These are phyloP conservation scores for Gastracanthus pulcherrimus DNA, from an alignment of 2,888 invertebrate species.

Conservation along the genomic window DNA sequence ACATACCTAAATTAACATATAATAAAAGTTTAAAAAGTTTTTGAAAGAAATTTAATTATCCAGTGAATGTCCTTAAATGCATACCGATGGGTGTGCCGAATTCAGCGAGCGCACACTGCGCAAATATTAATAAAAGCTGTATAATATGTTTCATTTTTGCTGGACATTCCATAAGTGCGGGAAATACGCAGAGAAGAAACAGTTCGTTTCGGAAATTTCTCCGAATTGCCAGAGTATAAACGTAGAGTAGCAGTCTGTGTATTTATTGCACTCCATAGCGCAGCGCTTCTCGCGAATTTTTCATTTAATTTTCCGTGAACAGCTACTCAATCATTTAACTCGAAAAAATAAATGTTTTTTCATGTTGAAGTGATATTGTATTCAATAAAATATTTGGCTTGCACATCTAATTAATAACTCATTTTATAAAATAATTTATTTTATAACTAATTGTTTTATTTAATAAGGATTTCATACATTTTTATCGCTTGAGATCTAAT, in stretches of 20 bases:
- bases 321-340: background rate
- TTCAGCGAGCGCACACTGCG: conserved; percentile 51
- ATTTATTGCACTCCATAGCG: background rate
- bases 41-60: too few species aligned
- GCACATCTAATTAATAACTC: too few species aligned
- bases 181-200: background rate
- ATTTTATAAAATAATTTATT: background rate
- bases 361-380: too few species aligned
- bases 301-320: background rate
- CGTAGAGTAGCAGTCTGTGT: too few species aligned
- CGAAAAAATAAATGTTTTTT: background rate
- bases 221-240: background rate
- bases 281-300: background rate
- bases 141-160: conserved; percentile 63
- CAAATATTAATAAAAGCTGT: conserved; percentile 66
- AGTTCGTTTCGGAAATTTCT: background rate
- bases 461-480: too few species aligned
- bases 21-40: too few species aligned
- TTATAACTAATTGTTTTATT: too few species aligned
- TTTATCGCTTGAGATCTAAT: too few species aligned
- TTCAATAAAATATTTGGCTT: too few species aligned
- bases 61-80: too few species aligned
- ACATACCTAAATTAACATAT: too few species aligned
- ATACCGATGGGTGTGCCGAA: conserved; percentile 42
- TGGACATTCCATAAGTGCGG: background rate